A percentile compares a stretch with the other conserved stretches of the same genome.
Conservation (phyloP, 2,888 invertebrate species). For the Ceramica pisi region DNA sequence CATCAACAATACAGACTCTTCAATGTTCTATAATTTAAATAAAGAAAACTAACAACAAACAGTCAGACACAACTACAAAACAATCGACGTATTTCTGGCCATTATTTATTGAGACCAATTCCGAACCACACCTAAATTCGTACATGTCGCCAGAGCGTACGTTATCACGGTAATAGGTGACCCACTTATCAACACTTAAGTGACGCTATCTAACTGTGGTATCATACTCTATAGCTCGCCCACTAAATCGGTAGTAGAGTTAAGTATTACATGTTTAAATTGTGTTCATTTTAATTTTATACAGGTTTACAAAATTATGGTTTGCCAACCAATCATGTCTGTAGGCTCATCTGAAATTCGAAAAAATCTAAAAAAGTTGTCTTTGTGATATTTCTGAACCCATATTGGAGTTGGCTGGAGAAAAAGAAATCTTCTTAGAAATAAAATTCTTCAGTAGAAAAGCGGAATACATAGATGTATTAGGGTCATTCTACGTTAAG, state of each 20-base stretch:
- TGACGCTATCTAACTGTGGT: constrained; percentile 76
- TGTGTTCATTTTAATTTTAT: constrained; percentile 11
- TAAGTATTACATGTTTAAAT: constrained; percentile 31
- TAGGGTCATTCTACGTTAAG: too few species aligned
- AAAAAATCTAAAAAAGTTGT: too few species aligned
- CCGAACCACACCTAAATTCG: constrained; percentile 63
- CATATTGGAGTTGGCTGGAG: too few species aligned
- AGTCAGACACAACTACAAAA: constrained; percentile 31
- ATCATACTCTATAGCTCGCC: constrained; percentile 63
- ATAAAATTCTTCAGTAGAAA: not conserved
- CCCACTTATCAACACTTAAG: constrained; percentile 81
- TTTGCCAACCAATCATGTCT: not conserved
- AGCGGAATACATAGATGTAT: not conserved
- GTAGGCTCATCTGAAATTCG: too few species aligned
- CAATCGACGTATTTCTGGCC: constrained; percentile 34
- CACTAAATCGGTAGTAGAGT: constrained; percentile 57
- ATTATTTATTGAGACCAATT: constrained; percentile 14
- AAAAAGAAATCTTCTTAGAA: too few species aligned
- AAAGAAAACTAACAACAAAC: not conserved
- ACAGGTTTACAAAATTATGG: not conserved
- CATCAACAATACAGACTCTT: too few species aligned
- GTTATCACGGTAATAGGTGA: constrained; percentile 80
- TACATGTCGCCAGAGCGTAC: constrained; percentile 53
- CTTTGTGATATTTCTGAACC: too few species aligned
- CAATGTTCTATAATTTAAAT: too few species aligned